A percentile compares a stretch with the other conserved stretches of the same genome.
Conservation (phyloP, 23 tunicate genomes). For the Trididemnum nubilum region DNA sequence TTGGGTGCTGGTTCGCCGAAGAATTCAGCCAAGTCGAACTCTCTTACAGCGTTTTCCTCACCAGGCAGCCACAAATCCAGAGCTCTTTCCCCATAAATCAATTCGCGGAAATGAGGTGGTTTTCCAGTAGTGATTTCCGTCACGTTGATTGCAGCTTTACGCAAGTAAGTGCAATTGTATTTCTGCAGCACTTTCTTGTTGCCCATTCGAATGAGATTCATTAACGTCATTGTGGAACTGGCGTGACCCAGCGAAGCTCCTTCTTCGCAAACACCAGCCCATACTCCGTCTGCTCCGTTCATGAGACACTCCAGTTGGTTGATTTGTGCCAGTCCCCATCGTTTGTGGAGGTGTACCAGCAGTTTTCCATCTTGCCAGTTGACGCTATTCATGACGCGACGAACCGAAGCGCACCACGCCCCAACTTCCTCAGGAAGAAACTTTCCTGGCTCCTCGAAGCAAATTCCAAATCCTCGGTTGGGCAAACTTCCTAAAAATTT, state of each 20-base stretch:
- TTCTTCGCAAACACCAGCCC: slow-evolving; percentile 46
- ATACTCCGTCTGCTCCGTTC: slow-evolving; percentile 40
- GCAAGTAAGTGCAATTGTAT: slow-evolving; percentile 22
- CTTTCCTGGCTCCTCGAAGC: slow-evolving; percentile 31
- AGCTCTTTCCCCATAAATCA: slow-evolving; percentile 43
- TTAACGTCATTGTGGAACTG: slow-evolving; percentile 34
- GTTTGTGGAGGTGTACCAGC: slow-evolving; percentile 28
- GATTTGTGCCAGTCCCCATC: slow-evolving; percentile 31
- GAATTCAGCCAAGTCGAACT: slow-evolving; percentile 23
- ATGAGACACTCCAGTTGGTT: slow-evolving; percentile 38
- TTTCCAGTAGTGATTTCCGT: slow-evolving; percentile 38
- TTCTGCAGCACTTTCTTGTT: slow-evolving; percentile 34
- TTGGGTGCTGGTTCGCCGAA: slow-evolving; percentile 17
- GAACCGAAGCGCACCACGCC: slow-evolving; percentile 38
- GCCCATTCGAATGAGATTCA: slow-evolving; percentile 40
- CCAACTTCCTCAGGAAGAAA: slow-evolving; percentile 39
- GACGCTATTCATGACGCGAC: slow-evolving; percentile 27
- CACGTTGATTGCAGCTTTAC: slow-evolving; percentile 36
- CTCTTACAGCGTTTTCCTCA: not conserved
- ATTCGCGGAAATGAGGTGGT: slow-evolving; percentile 30
- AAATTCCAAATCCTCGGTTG: slow-evolving; percentile 32
- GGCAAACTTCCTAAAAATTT: slow-evolving; percentile 32
- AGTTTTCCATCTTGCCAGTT: slow-evolving; percentile 37
- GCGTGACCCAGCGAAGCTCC: slow-evolving; percentile 36
- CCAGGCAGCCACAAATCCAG: slow-evolving; percentile 43